Percentiles rank a stretch among this genome's conserved stretches.
Conservation (phyloP, 2,113 vertebrate genomes). For the Labeo rohita region DNA sequence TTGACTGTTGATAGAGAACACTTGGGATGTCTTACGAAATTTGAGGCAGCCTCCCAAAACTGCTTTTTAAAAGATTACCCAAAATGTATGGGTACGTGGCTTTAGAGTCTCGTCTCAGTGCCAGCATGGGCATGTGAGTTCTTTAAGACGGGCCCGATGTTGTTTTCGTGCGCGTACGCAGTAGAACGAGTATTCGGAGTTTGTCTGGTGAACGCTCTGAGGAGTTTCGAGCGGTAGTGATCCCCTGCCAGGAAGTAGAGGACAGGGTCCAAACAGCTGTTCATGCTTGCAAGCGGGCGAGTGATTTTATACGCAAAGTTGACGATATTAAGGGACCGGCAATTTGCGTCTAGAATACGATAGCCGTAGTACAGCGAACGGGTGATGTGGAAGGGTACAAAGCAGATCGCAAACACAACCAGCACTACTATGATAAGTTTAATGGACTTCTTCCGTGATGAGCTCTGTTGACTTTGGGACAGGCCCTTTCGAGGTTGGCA, state of each 20-base stretch:
- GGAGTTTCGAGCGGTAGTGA: conserved; percentile 80
- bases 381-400: conserved; percentile 93
- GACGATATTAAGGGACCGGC: conserved; percentile 82
- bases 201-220: conserved; percentile 57
- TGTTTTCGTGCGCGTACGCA: conserved; percentile 57
- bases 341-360: conserved; percentile 79
- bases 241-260: conserved; percentile 90
- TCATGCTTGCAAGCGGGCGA: conserved; percentile 87
- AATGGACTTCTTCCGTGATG: conserved; percentile 80
- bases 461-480: conserved; percentile 57
- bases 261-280: conserved; percentile 93
- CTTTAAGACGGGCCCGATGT: conserved; percentile 58
- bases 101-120: conserved; percentile 41
- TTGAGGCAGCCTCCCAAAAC: not conserved
- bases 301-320: conserved; percentile 94
- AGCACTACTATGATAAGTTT: conserved; percentile 86
- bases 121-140: conserved; percentile 46
- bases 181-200: conserved; percentile 19
- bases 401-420: conserved; percentile 86
- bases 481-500: conserved; percentile 71
- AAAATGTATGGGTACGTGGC: not conserved
- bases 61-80: not conserved
- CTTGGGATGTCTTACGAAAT: not conserved
- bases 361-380: conserved; percentile 87
- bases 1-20: not conserved